Percentiles rank a stretch among this genome's conserved stretches.
Evolutionary conservation across 2,888 invertebrate species (phyloP).

Genomic region (Sesia apiformis): DNA sequence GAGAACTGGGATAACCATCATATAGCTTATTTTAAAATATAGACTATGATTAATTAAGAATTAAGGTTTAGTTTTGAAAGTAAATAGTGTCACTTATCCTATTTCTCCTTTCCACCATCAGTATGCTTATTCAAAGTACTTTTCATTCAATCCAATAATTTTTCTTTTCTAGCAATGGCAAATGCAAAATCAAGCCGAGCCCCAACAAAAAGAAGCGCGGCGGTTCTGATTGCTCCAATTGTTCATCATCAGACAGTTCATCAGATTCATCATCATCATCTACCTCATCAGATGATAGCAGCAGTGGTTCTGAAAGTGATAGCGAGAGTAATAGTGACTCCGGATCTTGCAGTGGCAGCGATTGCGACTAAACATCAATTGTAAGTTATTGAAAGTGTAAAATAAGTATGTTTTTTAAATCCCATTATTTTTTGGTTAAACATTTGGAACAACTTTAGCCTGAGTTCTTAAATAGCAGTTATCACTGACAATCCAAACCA

Average conservation of each 20-base stretch:
- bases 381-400: constrained; percentile 6
- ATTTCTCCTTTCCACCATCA: no score
- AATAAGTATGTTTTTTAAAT: constrained; percentile 8
- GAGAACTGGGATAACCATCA: no score
- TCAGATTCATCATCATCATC: constrained; percentile 47
- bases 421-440: neutral
- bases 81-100: no score
- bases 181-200: constrained; percentile 32
- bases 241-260: constrained; percentile 45
- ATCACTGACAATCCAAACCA: no score
- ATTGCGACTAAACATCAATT: constrained; percentile 11
- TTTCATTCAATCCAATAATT: no score
- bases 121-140: no score
- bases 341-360: constrained; percentile 40
- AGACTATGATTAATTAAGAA: neutral
- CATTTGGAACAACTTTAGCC: no score
- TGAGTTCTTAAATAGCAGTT: no score
- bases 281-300: constrained; percentile 34
- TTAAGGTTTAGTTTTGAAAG: neutral
- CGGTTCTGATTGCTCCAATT: constrained; percentile 36
- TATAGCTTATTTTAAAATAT: neutral
- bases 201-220: constrained; percentile 53
- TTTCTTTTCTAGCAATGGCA: constrained; percentile 34
- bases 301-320: constrained; percentile 41
- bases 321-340: constrained; percentile 39